These are phyloP conservation scores for Achlya flavicornis DNA, from an alignment of 2,888 invertebrate species.

Conservation along the genomic window DNA sequence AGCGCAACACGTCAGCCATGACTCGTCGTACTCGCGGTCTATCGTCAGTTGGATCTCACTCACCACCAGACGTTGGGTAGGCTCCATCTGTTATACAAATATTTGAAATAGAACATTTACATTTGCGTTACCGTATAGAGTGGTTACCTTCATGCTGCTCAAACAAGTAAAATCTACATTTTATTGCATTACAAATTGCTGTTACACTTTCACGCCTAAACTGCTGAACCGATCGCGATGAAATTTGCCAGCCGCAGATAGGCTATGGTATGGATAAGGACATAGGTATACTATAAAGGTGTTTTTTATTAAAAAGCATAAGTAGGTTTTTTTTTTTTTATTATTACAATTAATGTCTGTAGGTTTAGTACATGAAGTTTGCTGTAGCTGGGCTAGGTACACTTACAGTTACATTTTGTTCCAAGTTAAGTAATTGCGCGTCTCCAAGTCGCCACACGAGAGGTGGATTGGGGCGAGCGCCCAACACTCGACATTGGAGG, in stretches of 20 bases:
- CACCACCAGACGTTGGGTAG: conserved; percentile 64
- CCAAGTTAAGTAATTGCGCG: conserved; percentile 53
- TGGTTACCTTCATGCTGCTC: too few relatives aligned
- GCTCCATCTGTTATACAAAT: conserved; percentile 50
- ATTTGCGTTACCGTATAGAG: background rate
- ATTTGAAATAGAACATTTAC: background rate
- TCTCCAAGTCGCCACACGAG: conserved; percentile 64
- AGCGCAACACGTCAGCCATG: conserved; percentile 70
- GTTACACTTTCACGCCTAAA: too few relatives aligned
- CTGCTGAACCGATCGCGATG: too few relatives aligned
- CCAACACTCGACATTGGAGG: conserved; percentile 72
- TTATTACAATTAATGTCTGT: too few relatives aligned
- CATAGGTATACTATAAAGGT: too few relatives aligned
- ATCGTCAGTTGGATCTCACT: conserved; percentile 62
- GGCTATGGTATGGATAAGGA: too few relatives aligned
- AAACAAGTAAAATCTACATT: background rate
- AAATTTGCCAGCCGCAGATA: too few relatives aligned
- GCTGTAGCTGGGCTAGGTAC: background rate
- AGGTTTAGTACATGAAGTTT: too few relatives aligned
- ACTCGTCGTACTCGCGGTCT: conserved; percentile 62
- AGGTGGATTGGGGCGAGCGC: conserved; percentile 67
- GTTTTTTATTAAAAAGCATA: too few relatives aligned
- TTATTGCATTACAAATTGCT: background rate
- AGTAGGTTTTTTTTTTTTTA: too few relatives aligned
- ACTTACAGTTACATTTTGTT: conserved; percentile 67